Evolutionary conservation across 2,888 invertebrate species (phyloP).

Genomic region (Diaperis boleti): DNA sequence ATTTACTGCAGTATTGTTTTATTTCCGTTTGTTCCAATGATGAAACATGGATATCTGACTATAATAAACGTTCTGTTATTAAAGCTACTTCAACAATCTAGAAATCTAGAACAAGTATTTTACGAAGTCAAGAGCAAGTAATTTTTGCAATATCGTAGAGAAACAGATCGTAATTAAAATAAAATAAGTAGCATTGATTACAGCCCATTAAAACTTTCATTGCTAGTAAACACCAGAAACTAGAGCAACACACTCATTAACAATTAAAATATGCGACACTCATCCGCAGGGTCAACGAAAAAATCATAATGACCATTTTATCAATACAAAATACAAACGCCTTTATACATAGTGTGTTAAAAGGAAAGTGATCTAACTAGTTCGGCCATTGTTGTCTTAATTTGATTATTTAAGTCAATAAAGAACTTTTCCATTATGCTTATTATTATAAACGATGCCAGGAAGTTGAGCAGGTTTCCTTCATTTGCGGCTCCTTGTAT

Average conservation of each 20-base stretch:
- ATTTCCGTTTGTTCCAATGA: too few relatives aligned
- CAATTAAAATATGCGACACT: slow-evolving; percentile 4
- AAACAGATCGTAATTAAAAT: too few relatives aligned
- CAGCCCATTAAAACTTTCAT: background rate
- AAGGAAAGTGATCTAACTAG: slow-evolving; percentile 6
- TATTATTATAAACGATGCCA: slow-evolving; percentile 16
- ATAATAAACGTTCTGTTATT: too few relatives aligned
- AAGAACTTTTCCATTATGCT: slow-evolving; percentile 6
- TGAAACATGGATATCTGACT: too few relatives aligned
- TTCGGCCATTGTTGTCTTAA: slow-evolving; percentile 3
- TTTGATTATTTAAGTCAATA: slow-evolving; percentile 27
- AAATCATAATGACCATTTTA: slow-evolving; percentile 10
- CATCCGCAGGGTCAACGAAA: slow-evolving; percentile 16
- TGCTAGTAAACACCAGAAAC: background rate
- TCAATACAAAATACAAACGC: slow-evolving; percentile 6
- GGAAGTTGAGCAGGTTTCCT: slow-evolving; percentile 23
- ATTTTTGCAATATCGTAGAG: too few relatives aligned
- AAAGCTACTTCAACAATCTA: too few relatives aligned
- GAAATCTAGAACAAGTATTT: too few relatives aligned
- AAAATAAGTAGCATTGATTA: background rate
- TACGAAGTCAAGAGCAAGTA: too few relatives aligned
- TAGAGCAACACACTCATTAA: slow-evolving; percentile 11
- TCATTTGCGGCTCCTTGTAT: slow-evolving; percentile 17
- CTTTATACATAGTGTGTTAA: background rate
- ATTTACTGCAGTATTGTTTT: too few relatives aligned